phyloP scores from a whole-genome alignment of 2,797 vertebrate species.

The Cossypha heuglini region DNA sequence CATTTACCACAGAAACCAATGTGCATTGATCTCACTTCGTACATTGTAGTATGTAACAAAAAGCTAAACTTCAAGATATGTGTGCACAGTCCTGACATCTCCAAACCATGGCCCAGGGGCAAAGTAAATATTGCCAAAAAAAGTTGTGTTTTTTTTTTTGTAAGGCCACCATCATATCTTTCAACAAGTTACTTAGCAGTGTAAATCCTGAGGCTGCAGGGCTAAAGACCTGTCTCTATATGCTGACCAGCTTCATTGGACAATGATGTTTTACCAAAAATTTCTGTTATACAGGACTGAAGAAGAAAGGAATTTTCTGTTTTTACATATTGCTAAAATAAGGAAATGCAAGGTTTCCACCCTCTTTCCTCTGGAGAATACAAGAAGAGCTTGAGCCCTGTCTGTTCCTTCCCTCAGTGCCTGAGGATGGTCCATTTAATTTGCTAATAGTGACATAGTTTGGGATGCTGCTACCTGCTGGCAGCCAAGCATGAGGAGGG shows the following conservation, averaged over 20 bases:
- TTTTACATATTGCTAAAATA: background rate
- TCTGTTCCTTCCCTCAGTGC: background rate
- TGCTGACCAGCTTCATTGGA: background rate
- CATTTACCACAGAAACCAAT: background rate
- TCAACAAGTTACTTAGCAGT: background rate
- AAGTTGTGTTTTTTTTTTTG: background rate
- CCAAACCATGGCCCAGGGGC: background rate
- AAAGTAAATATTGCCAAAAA: background rate
- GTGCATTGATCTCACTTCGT: background rate
- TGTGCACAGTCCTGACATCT: background rate
- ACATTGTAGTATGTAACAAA: background rate
- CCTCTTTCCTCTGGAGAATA: background rate
- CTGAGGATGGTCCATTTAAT: background rate
- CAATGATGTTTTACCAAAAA: background rate
- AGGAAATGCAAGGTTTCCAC: background rate
- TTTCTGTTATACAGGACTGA: background rate
- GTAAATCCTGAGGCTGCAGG: background rate
- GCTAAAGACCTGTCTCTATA: background rate
- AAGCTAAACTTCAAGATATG: background rate
- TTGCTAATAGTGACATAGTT: background rate
- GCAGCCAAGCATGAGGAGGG: accelerated
- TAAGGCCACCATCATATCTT: background rate
- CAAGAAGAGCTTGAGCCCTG: background rate
- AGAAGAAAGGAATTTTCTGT: background rate
- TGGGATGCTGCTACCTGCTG: background rate